Evolutionary conservation across 1,140 invertebrate genomes (phyloP), one percentile per base, ranked within the genome.

Genomic region (Kradibia gibbosae): DNA sequence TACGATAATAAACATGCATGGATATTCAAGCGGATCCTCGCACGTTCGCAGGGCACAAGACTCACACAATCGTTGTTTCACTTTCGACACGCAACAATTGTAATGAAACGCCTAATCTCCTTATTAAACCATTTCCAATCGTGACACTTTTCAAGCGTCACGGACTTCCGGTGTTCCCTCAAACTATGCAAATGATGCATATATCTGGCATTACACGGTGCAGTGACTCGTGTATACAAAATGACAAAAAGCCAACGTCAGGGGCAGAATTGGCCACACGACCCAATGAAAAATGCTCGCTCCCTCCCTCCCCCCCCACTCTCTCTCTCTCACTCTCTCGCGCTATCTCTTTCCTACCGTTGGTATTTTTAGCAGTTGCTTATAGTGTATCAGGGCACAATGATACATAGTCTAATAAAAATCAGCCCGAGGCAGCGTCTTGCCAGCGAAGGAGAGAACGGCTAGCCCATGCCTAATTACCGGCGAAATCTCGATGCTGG

Each of bases 181-280:
- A 39, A 67, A 39, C 34, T 67, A 67, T 67, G 36, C 62, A 67
- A 39, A 39, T 67, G 39, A n/a, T 22, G 17, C 62, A 39, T 39
- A 67, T 67, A 3, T 67, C n/a, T 3, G 2, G 39, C 0, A 36
- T 17, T n/a, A 28, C 17, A 3, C 17, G n/a, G 5, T 67, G 5
- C 13, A 34, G 0, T 10, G n/a, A 34, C 60, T 1, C 31, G 15
- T 34, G 20, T 2, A 31, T 1, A 17, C 22, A 67, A 36, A 60
- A 28, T 31, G 10, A 31, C 25, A 60, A 28, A 60, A n/a, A n/a
- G n/a, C n/a, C 10, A 39, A 22, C 34, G 39, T 22, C 62, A 67
- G 39, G 34, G 34, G 22, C 5, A 20, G 3, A 67, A 1, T 0
- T 11, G 0, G 2, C 1, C 28, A 2, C 10, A 13, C 25, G 31